These are phyloP conservation scores for Bombyx huttoni DNA, from an alignment of 2,888 invertebrate genomes.

Conservation along the genomic window DNA sequence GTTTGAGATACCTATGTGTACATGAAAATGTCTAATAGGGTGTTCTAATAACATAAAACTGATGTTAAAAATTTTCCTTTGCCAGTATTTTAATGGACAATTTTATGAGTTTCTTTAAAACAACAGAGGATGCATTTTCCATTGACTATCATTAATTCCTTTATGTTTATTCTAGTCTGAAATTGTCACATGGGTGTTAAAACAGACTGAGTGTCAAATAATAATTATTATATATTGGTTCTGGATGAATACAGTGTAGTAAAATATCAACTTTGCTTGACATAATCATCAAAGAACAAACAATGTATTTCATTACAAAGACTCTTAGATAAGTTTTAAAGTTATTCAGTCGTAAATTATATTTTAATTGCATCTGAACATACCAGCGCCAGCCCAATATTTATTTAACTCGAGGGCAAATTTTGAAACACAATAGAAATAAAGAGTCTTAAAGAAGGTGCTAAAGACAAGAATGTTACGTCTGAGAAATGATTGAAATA, in stretches of 20 bases:
- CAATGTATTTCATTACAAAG: not conserved
- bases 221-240: not conserved
- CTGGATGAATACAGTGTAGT: not conserved
- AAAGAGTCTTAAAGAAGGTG: not conserved
- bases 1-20: slow-evolving; percentile 37
- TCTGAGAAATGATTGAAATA: not conserved
- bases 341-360: not conserved
- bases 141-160: slow-evolving; percentile 18
- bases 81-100: slow-evolving; percentile 48
- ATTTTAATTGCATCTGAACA: not conserved
- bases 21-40: slow-evolving; percentile 12
- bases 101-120: not conserved
- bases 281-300: not conserved
- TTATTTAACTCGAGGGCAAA: not conserved
- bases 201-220: not conserved
- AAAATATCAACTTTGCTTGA: not conserved
- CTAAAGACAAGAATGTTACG: not conserved
- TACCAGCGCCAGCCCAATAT: not conserved
- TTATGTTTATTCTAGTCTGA: slow-evolving; percentile 47
- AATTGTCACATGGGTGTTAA: slow-evolving; percentile 8
- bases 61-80: slow-evolving; percentile 36
- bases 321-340: not conserved
- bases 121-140: slow-evolving; percentile 4
- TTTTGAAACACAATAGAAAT: not conserved
- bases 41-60: slow-evolving; percentile 11